A percentile compares a stretch with the other conserved stretches of the same genome.
Conservation (phyloP, 2,888 invertebrate species). For the Drosophila greeni region DNA sequence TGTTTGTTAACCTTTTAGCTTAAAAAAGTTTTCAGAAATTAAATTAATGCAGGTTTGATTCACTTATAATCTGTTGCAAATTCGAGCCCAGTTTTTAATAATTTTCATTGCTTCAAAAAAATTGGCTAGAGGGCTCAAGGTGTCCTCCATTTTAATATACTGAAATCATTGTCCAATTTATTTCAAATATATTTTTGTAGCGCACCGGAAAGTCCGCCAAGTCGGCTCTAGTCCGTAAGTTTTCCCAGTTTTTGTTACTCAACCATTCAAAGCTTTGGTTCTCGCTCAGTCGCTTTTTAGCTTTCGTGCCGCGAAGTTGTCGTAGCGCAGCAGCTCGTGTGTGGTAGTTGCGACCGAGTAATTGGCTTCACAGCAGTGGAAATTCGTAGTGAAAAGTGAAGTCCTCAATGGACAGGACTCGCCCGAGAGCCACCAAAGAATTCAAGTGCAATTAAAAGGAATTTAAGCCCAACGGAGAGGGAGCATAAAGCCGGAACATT, state of each 20-base stretch:
- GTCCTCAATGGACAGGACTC: slow-evolving; percentile 28
- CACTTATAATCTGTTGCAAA: no score
- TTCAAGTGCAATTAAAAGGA: slow-evolving; percentile 20
- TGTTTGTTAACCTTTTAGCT: no score
- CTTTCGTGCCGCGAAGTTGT: slow-evolving; percentile 65
- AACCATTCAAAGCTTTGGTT: slow-evolving; percentile 14
- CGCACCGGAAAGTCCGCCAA: slow-evolving; percentile 5
- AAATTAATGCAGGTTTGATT: no score
- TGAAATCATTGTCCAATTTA: no score
- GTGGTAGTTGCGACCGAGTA: slow-evolving; percentile 45
- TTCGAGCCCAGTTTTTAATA: no score
- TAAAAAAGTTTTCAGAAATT: no score
- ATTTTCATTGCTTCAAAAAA: no score
- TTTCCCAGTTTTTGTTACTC: slow-evolving; percentile 6
- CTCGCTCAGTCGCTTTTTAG: slow-evolving; percentile 59
- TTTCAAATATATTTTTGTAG: background rate
- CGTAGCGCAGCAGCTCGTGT: slow-evolving; percentile 30
- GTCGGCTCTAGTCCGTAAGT: slow-evolving; percentile 11
- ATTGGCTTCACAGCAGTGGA: slow-evolving; percentile 59
- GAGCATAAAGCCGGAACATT: background rate
- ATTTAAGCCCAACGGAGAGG: background rate
- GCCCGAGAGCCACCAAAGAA: slow-evolving; percentile 1
- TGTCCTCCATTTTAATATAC: no score
- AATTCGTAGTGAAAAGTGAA: slow-evolving; percentile 46
- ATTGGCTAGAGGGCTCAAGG: no score